Conservation (phyloP, 2,888 invertebrate genomes). For the Sepiola atlantica region DNA sequence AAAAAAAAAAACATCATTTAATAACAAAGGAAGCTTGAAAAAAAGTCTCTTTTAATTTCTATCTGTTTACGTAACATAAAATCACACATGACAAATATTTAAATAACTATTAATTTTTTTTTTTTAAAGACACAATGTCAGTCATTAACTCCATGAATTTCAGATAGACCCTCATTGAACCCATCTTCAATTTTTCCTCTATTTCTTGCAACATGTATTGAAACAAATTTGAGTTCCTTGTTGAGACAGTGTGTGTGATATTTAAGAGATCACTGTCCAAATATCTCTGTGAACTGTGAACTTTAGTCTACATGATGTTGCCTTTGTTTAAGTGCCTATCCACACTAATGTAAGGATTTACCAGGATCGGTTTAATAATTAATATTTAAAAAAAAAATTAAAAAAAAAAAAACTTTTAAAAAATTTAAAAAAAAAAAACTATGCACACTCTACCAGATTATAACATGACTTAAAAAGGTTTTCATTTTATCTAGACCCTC, state of each 20-base stretch:
- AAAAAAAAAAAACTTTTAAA: background rate
- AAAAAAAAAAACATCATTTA: background rate
- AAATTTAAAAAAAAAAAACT: background rate
- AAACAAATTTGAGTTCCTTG: slow-evolving; percentile 13
- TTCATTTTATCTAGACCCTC: slow-evolving; percentile 35
- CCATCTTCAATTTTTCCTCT: slow-evolving; percentile 47
- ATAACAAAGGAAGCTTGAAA: background rate
- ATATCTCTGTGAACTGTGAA: slow-evolving; percentile 44
- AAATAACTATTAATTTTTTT: too few relatives aligned
- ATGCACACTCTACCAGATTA: slow-evolving; percentile 24
- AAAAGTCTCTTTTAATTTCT: background rate
- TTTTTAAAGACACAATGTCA: background rate
- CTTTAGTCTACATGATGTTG: slow-evolving; percentile 46
- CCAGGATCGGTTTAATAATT: background rate
- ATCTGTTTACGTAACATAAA: background rate
- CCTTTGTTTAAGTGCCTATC: slow-evolving; percentile 46
- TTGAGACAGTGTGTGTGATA: slow-evolving; percentile 46
- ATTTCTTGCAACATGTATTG: slow-evolving; percentile 33
- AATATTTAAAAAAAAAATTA: background rate
- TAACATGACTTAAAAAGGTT: slow-evolving; percentile 44
- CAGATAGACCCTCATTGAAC: slow-evolving; percentile 40
- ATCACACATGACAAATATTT: background rate
- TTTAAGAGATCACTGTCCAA: slow-evolving; percentile 44
- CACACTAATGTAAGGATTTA: slow-evolving; percentile 43
- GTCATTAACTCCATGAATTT: slow-evolving; percentile 22